These are phyloP conservation scores for Miichthys miiuy DNA, from an alignment of 2,797 vertebrate species.

Conservation along the genomic window DNA sequence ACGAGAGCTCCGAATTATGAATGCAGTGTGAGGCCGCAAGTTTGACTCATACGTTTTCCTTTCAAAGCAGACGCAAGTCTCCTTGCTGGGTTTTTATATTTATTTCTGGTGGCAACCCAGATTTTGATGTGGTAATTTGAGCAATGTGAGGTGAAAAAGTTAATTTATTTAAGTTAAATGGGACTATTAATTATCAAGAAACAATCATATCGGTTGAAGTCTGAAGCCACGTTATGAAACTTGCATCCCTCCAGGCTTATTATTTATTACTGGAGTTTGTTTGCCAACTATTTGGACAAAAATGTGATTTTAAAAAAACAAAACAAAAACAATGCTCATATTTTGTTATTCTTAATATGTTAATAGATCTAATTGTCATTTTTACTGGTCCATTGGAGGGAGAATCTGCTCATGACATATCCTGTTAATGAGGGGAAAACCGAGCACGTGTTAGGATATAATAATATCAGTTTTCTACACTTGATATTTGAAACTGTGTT, in stretches of 20 bases:
- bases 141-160: background rate
- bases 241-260: background rate
- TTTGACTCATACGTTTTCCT: background rate
- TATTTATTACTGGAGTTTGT: background rate
- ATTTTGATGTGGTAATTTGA: background rate
- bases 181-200: background rate
- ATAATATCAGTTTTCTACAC: background rate
- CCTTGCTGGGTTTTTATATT: background rate
- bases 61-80: background rate
- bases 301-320: background rate
- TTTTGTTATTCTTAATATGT: background rate
- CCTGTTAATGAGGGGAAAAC: background rate
- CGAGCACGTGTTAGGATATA: background rate
- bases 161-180: background rate
- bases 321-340: background rate
- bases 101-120: background rate
- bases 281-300: constrained; percentile 7
- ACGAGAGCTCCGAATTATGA: background rate
- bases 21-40: background rate
- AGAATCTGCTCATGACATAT: background rate
- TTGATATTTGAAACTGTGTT: constrained; percentile 5
- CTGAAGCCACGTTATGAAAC: background rate
- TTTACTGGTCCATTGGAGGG: background rate
- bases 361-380: background rate
- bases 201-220: background rate